These are phyloP conservation scores for Podarcis siculus DNA, from an alignment of 2,797 vertebrate species.

Conservation along the genomic window DNA sequence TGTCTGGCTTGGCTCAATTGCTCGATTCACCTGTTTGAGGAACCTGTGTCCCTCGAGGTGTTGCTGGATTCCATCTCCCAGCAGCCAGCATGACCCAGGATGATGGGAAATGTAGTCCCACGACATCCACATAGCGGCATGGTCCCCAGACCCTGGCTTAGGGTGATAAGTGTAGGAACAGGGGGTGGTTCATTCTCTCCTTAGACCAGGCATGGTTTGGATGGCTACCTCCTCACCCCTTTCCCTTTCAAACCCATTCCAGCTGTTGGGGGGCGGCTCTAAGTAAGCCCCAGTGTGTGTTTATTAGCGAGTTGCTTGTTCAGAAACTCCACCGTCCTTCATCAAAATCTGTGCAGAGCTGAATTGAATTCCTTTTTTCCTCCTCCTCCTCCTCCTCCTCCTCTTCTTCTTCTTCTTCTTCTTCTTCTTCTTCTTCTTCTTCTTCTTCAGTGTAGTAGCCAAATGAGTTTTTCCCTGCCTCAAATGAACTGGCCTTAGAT, in stretches of 20 bases:
- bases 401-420: no score
- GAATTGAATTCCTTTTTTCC: background rate
- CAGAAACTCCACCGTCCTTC: constrained; percentile 43
- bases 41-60: no score
- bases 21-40: background rate
- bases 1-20: background rate
- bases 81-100: no score
- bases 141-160: background rate
- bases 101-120: no score
- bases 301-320: background rate
- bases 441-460: constrained; percentile 38
- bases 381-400: no score
- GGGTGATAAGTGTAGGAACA: background rate
- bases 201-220: no score
- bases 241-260: background rate
- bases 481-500: constrained; percentile 53
- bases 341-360: constrained; percentile 36
- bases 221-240: no score
- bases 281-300: background rate
- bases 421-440: no score
- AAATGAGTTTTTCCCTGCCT: constrained; percentile 64
- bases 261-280: background rate
- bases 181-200: background rate
- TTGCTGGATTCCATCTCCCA: no score
- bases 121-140: no score